These are phyloP conservation scores for Caenorhabditis sulstoni DNA, from an alignment of 2,888 invertebrate species.

Conservation along the genomic window DNA sequence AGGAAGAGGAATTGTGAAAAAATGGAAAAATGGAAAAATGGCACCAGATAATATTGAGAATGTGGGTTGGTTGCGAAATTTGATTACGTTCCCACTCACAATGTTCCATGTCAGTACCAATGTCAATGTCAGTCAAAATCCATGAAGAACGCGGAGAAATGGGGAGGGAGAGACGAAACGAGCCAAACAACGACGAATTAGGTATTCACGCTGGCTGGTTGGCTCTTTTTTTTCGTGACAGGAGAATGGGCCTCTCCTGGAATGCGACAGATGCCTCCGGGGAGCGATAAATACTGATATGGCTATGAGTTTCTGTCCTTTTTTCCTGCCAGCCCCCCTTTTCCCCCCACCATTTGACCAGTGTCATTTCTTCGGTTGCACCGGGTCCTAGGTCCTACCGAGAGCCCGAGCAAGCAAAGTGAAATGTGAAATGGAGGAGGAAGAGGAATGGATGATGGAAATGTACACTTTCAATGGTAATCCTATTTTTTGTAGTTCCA, in stretches of 20 bases:
- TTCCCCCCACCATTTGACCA: no score
- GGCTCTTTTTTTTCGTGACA: slow-evolving; percentile 46
- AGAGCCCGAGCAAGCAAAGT: slow-evolving; percentile 24
- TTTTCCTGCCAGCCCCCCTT: slow-evolving; percentile 7
- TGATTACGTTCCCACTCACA: no score
- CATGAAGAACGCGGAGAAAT: no score
- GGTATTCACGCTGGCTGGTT: slow-evolving; percentile 12
- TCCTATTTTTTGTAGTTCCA: slow-evolving; percentile 54
- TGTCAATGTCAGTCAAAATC: no score
- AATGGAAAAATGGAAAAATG: no score
- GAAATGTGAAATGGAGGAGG: background rate
- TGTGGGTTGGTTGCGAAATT: no score
- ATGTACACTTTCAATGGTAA: slow-evolving; percentile 42
- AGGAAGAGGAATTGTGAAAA: no score
- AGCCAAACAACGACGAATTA: no score
- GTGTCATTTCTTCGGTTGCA: slow-evolving; percentile 32
- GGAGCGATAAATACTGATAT: slow-evolving; percentile 63
- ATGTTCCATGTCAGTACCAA: no score
- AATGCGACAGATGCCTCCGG: slow-evolving; percentile 20
- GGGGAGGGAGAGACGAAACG: no score
- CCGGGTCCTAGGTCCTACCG: slow-evolving; percentile 29
- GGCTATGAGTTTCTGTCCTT: slow-evolving; percentile 58
- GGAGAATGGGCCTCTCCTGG: no score
- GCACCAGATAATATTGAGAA: no score
- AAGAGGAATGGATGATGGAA: slow-evolving; percentile 13